Conservation (phyloP, 2,888 invertebrate species). For the Chrysodeixis includens region DNA sequence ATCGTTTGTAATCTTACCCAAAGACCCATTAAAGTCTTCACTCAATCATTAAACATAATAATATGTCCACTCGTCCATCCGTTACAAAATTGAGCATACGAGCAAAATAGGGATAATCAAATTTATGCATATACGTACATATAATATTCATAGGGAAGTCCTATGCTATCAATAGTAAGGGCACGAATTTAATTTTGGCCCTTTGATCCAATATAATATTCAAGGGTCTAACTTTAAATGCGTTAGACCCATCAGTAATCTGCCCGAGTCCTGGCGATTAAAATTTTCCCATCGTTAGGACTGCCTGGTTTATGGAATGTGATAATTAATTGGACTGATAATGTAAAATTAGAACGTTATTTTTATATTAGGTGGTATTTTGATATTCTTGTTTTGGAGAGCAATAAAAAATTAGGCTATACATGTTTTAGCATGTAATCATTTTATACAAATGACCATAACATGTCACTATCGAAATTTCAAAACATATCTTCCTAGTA, state of each 20-base stretch:
- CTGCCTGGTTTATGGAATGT: slow-evolving; percentile 56
- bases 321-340: slow-evolving; percentile 18
- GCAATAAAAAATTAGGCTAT: too few species aligned
- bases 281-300: slow-evolving; percentile 69
- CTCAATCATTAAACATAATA: slow-evolving; percentile 3
- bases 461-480: too few species aligned
- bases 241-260: slow-evolving; percentile 67
- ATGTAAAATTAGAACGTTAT: not conserved
- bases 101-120: slow-evolving; percentile 64
- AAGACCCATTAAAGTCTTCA: not conserved
- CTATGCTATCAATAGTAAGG: slow-evolving; percentile 66
- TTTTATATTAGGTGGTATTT: not conserved
- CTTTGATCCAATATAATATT: slow-evolving; percentile 78
- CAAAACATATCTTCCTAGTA: not conserved
- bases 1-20: not conserved
- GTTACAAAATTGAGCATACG: slow-evolving; percentile 37
- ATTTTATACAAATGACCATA: too few species aligned
- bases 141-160: slow-evolving; percentile 74
- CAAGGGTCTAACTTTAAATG: slow-evolving; percentile 70
- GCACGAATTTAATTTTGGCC: slow-evolving; percentile 75
- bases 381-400: too few species aligned
- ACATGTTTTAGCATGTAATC: too few species aligned
- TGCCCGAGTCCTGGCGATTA: slow-evolving; percentile 66
- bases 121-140: slow-evolving; percentile 57
- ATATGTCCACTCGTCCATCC: slow-evolving; percentile 12